These are phyloP conservation scores for Zapus hudsonius DNA, from an alignment of 2,113 vertebrate genomes.

Conservation along the genomic window DNA sequence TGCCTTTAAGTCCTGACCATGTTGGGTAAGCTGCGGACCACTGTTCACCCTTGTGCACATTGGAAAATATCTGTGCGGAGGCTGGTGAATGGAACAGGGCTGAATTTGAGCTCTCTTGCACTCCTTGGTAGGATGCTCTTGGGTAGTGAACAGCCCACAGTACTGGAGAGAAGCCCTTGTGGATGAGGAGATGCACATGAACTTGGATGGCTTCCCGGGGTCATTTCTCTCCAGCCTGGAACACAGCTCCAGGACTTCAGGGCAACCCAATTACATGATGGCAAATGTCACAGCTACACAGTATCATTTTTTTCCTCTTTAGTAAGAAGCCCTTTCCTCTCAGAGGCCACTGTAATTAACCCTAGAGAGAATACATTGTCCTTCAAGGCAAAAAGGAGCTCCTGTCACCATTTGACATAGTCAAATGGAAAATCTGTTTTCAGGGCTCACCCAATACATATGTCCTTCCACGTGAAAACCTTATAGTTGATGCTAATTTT, in stretches of 20 bases:
- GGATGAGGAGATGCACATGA: background rate
- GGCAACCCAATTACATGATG: conserved; percentile 1
- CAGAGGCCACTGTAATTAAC: conserved; percentile 71
- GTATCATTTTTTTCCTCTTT: background rate
- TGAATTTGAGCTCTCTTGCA: background rate
- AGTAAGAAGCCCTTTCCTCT: conserved; percentile 47
- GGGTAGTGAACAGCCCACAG: background rate
- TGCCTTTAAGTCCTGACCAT: background rate
- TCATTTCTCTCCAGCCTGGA: background rate
- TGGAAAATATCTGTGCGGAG: background rate
- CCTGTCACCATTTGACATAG: background rate
- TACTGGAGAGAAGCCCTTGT: background rate
- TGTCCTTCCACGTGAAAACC: background rate
- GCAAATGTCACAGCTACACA: conserved; percentile 54
- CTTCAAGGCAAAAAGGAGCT: conserved; percentile 30
- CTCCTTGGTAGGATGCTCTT: background rate
- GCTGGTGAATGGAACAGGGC: background rate
- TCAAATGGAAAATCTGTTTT: conserved; percentile 42
- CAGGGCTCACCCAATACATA: background rate
- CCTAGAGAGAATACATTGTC: conserved; percentile 57
- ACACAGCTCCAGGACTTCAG: conserved; percentile 10
- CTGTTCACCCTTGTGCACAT: background rate
- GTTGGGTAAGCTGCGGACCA: background rate
- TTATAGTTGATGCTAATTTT: background rate
- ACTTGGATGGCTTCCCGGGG: background rate